Conservation (phyloP, 2,113 vertebrate genomes). For the Cynopterus brachyotis region DNA sequence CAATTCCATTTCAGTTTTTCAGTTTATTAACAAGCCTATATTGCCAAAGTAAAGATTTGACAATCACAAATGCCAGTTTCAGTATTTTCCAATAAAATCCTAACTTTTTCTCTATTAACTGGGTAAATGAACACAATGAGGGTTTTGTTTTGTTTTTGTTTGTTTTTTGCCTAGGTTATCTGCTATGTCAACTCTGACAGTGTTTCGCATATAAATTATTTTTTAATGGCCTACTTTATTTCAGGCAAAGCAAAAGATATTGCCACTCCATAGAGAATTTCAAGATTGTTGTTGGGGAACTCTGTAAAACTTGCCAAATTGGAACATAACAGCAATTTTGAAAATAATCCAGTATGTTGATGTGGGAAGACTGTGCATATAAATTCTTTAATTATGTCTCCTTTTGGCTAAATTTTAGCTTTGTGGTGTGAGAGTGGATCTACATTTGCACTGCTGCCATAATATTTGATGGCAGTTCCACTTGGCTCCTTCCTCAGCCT, state of each 20-base stretch:
- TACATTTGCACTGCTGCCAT: constrained; percentile 33
- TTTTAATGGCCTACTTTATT: constrained; percentile 49
- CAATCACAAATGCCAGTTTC: neutral
- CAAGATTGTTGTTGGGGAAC: neutral
- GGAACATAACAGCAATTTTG: constrained; percentile 40
- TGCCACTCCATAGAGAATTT: constrained; percentile 12
- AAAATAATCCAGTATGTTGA: constrained; percentile 59
- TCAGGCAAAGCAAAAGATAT: constrained; percentile 37
- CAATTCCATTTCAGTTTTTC: neutral
- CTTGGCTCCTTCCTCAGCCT: constrained; percentile 58
- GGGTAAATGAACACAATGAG: neutral
- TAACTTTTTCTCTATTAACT: neutral
- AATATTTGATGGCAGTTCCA: constrained; percentile 40
- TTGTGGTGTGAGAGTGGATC: constrained; percentile 25
- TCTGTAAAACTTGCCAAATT: constrained; percentile 50
- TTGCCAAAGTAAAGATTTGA: neutral
- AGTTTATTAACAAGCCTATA: neutral
- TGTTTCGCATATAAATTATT: constrained; percentile 30
- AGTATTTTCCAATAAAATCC: neutral
- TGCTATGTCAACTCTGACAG: neutral
- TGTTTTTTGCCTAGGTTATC: neutral
- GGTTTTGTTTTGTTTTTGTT: neutral
- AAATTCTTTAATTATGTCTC: constrained; percentile 70
- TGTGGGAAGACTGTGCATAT: constrained; percentile 59
- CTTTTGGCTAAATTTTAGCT: constrained; percentile 63